Percentiles rank a stretch among this genome's conserved stretches.
phyloP scores from a whole-genome alignment of 1,140 invertebrate species.

The Hetaerina americana region DNA sequence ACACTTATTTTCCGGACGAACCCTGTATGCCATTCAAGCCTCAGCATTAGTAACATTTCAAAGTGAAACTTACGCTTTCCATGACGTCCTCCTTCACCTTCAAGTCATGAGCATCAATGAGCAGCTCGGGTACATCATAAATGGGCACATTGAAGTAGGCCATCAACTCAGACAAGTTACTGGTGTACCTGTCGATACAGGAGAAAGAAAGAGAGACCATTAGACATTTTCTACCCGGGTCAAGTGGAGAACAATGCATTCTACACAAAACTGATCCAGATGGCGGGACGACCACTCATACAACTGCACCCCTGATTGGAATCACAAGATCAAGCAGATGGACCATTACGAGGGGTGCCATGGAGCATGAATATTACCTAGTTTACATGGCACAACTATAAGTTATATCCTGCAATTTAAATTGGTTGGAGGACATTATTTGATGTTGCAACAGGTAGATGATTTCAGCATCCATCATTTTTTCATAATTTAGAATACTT shows the following conservation, averaged over 20 bases:
- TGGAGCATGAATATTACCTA: too few relatives aligned
- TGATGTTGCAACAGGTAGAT: too few relatives aligned
- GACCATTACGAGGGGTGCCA: too few relatives aligned
- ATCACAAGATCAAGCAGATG: too few relatives aligned
- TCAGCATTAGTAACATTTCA: constrained; percentile 5
- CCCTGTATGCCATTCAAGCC: constrained; percentile 2
- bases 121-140: constrained; percentile 18
- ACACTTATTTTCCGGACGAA: not conserved
- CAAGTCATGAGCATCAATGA: constrained; percentile 12
- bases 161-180: constrained; percentile 40
- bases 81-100: constrained; percentile 8
- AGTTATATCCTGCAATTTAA: too few relatives aligned
- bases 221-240: not conserved
- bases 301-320: not conserved
- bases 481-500: too few relatives aligned
- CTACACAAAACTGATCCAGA: constrained; percentile 3
- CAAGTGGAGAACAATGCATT: not conserved
- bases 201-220: too few relatives aligned
- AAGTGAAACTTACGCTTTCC: constrained; percentile 11
- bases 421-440: too few relatives aligned
- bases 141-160: constrained; percentile 35
- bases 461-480: too few relatives aligned
- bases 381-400: too few relatives aligned
- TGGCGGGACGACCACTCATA: not conserved
- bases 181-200: constrained; percentile 35